Conservation (phyloP, 2,888 invertebrate genomes). For the Pandemis corylana region DNA sequence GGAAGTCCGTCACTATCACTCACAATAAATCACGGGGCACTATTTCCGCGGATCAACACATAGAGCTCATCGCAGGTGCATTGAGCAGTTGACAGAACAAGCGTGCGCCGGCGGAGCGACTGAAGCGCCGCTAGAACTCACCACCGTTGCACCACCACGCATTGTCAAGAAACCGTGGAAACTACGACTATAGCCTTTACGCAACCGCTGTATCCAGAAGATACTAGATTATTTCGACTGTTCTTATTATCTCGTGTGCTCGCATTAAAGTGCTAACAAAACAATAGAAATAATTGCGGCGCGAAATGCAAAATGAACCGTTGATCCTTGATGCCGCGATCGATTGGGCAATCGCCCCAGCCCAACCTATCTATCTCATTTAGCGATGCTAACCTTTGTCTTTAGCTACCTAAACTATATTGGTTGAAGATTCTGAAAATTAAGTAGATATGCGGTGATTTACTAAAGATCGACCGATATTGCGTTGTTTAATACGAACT, state of each 20-base stretch:
- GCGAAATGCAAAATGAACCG: conserved; percentile 31
- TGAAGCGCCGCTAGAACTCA: conserved; percentile 59
- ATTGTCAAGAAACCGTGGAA: conserved; percentile 81
- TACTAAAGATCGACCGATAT: background rate
- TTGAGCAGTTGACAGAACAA: conserved; percentile 71
- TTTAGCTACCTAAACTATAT: background rate
- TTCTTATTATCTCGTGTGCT: conserved; percentile 62
- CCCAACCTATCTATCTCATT: conserved; percentile 26
- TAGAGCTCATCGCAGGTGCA: conserved; percentile 54
- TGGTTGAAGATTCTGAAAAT: background rate
- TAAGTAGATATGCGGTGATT: background rate
- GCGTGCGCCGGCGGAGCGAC: conserved; percentile 75
- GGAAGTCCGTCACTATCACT: conserved; percentile 23
- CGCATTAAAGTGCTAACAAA: conserved; percentile 44
- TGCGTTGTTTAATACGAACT: conserved; percentile 24
- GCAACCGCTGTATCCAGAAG: conserved; percentile 78
- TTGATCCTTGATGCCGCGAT: conserved; percentile 39
- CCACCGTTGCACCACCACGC: conserved; percentile 78
- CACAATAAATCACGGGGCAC: conserved; percentile 38
- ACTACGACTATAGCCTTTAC: conserved; percentile 71
- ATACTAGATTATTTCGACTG: conserved; percentile 70
- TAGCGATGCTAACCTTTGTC: conserved; percentile 25
- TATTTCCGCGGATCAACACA: conserved; percentile 45
- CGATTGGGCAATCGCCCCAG: conserved; percentile 30
- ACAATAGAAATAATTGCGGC: conserved; percentile 43